Percentiles rank a stretch among this genome's conserved stretches.
Evolutionary conservation across 2,888 invertebrate species (phyloP).

Genomic region (Masnerella sp.): DNA sequence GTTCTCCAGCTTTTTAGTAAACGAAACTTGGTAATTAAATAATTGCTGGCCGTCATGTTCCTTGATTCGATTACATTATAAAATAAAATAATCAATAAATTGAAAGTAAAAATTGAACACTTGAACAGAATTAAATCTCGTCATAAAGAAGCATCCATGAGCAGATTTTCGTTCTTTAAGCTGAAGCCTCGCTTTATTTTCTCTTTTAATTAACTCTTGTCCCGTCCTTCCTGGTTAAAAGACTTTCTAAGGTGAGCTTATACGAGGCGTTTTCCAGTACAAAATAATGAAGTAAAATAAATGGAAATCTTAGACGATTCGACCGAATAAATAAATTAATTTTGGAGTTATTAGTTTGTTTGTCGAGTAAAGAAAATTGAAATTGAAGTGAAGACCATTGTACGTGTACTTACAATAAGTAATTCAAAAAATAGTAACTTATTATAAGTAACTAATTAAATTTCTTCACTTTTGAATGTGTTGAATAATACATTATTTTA

Average conservation of each 20-base stretch:
- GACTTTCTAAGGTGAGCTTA: constrained; percentile 64
- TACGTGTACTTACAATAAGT: background rate
- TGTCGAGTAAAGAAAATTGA: constrained; percentile 5
- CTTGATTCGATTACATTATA: too few relatives aligned
- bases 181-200: constrained; percentile 73
- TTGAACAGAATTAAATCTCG: background rate
- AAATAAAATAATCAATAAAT: background rate
- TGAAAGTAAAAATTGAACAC: background rate
- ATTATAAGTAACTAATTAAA: too few relatives aligned
- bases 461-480: too few relatives aligned
- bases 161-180: constrained; percentile 59
- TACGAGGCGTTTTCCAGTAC: constrained; percentile 38
- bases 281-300: constrained; percentile 35
- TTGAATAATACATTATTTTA: too few relatives aligned
- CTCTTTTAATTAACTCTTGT: constrained; percentile 75
- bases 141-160: constrained; percentile 60
- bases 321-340: constrained; percentile 40
- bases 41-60: too few relatives aligned
- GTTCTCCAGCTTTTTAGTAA: too few relatives aligned
- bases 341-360: constrained; percentile 38
- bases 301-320: constrained; percentile 20
- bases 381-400: constrained; percentile 12
- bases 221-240: constrained; percentile 61
- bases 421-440: too few relatives aligned
- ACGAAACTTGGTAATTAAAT: too few relatives aligned